These are phyloP conservation scores for Callopanchax toddi DNA, from an alignment of 2,113 vertebrate genomes.

Conservation along the genomic window DNA sequence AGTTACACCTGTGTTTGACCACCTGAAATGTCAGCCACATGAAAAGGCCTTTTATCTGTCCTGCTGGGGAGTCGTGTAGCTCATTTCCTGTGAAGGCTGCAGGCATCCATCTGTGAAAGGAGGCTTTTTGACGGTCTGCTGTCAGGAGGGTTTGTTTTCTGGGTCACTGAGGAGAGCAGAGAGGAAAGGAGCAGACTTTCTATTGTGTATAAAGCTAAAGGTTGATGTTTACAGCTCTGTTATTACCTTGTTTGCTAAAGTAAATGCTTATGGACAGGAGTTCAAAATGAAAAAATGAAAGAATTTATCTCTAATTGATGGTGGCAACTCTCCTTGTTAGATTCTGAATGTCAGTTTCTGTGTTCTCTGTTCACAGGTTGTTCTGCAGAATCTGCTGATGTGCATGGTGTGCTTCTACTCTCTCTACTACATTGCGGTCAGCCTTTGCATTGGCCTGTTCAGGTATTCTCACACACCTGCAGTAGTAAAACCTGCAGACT, in stretches of 20 bases:
- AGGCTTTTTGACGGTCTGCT: constrained; percentile 14
- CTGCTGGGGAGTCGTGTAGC: constrained; percentile 7
- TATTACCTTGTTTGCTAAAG: background rate
- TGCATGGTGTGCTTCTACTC: constrained; percentile 82
- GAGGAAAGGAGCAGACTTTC: background rate
- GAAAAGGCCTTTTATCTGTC: constrained; percentile 14
- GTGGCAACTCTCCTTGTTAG: no score
- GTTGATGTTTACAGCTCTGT: background rate
- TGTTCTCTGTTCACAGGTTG: constrained; percentile 66
- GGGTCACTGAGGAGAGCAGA: constrained; percentile 5
- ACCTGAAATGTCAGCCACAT: constrained; percentile 30
- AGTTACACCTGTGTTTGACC: constrained; percentile 34
- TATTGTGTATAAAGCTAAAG: background rate
- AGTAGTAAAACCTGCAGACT: no score
- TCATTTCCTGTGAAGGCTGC: constrained; percentile 32
- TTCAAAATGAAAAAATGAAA: no score
- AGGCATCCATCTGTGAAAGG: constrained; percentile 31
- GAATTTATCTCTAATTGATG: no score
- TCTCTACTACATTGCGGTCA: constrained; percentile 80
- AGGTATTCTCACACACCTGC: constrained; percentile 55
- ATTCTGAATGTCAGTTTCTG: no score
- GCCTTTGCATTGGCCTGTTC: constrained; percentile 80
- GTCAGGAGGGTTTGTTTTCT: constrained; percentile 18
- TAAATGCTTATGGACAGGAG: background rate
- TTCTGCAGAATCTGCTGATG: constrained; percentile 81